Percentiles rank a stretch among this genome's conserved stretches.
phyloP scores from a whole-genome alignment of 2,797 vertebrate genomes.

The Choloepus didactylus region DNA sequence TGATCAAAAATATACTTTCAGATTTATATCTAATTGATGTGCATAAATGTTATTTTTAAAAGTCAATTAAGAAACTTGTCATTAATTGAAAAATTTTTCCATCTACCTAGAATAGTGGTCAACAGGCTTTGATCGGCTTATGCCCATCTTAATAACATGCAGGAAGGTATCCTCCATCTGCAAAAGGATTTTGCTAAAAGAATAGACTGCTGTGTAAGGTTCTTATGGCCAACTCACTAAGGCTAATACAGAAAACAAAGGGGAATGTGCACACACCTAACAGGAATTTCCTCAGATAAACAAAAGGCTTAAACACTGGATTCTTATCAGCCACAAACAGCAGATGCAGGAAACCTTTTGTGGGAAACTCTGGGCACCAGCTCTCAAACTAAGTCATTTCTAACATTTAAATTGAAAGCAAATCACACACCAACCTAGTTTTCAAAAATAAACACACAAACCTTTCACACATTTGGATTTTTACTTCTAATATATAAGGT shows the following conservation, averaged over 20 bases:
- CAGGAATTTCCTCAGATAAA: conserved; percentile 92
- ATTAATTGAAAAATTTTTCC: background rate
- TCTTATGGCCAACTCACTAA: conserved; percentile 80
- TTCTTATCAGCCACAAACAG: conserved; percentile 91
- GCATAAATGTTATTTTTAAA: background rate
- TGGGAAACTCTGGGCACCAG: conserved; percentile 86
- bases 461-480: background rate
- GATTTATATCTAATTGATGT: background rate
- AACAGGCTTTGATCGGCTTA: conserved; percentile 60
- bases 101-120: background rate
- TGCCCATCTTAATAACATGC: conserved; percentile 67
- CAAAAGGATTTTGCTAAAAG: conserved; percentile 79
- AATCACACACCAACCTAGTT: conserved; percentile 76
- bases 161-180: conserved; percentile 73
- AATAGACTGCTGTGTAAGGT: conserved; percentile 80
- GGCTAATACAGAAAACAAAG: conserved; percentile 88
- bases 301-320: conserved; percentile 87
- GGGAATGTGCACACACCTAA: conserved; percentile 91
- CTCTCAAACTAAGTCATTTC: conserved; percentile 84
- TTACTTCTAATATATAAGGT: conserved; percentile 28
- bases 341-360: conserved; percentile 91
- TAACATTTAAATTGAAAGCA: conserved; percentile 83
- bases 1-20: background rate
- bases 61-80: background rate
- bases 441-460: conserved; percentile 65